Percentiles rank a stretch among this genome's conserved stretches.
Evolutionary conservation across 2,888 invertebrate species (phyloP).

Genomic region (Pemphredon lugubris): DNA sequence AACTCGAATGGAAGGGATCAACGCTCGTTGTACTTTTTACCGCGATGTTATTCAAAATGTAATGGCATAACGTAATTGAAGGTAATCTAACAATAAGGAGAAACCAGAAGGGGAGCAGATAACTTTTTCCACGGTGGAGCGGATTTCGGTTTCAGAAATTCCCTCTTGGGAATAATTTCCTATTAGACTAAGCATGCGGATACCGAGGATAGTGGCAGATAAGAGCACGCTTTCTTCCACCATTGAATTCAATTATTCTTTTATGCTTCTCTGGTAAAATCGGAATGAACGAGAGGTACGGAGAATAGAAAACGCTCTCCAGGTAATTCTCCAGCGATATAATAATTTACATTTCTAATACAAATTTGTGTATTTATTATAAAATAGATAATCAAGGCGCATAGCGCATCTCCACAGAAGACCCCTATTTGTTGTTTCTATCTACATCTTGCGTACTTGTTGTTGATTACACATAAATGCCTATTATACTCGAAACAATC

Average conservation of each 20-base stretch:
- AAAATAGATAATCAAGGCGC: too few relatives aligned
- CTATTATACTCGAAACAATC: too few relatives aligned
- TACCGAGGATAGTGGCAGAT: constrained; percentile 43
- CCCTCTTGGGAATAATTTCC: constrained; percentile 32
- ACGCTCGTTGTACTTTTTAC: background rate
- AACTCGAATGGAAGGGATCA: constrained; percentile 21
- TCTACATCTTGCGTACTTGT: too few relatives aligned
- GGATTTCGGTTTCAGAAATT: constrained; percentile 41
- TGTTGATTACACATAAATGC: too few relatives aligned
- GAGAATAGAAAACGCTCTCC: constrained; percentile 28
- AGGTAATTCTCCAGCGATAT: constrained; percentile 25
- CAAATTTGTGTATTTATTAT: too few relatives aligned
- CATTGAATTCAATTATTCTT: constrained; percentile 59
- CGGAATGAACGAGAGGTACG: constrained; percentile 1
- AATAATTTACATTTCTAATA: too few relatives aligned
- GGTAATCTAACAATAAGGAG: constrained; percentile 14
- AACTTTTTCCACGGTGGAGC: constrained; percentile 14
- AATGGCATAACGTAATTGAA: constrained; percentile 24
- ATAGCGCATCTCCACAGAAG: too few relatives aligned
- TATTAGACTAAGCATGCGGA: constrained; percentile 39
- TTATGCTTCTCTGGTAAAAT: constrained; percentile 40
- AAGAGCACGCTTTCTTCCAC: constrained; percentile 17
- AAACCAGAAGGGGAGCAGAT: constrained; percentile 7
- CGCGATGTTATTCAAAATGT: constrained; percentile 13
- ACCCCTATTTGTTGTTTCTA: too few relatives aligned